phyloP scores from a whole-genome alignment of 2,113 vertebrate species.

The Eira barbara region DNA sequence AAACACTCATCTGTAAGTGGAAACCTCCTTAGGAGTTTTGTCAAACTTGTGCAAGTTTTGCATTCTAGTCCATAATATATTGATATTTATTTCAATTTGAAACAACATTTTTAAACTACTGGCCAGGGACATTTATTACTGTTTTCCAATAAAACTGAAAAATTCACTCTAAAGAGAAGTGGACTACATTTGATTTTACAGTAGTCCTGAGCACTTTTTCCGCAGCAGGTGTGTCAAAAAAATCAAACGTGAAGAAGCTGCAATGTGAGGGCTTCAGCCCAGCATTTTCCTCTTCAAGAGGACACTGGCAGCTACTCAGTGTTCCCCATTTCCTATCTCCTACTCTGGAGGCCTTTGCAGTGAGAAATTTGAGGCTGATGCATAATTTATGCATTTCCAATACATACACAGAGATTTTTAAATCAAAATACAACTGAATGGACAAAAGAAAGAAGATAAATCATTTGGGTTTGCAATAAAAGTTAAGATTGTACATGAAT shows the following conservation, averaged over 20 bases:
- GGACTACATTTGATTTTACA: constrained; percentile 8
- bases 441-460: neutral
- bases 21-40: neutral
- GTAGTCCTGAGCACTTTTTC: constrained; percentile 40
- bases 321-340: neutral
- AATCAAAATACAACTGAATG: constrained; percentile 17
- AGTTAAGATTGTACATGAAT: neutral
- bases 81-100: constrained; percentile 25
- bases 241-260: constrained; percentile 32
- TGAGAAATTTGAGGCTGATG: neutral
- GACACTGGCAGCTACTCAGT: neutral
- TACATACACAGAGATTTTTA: neutral
- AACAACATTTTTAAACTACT: neutral
- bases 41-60: neutral
- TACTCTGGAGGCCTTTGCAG: neutral
- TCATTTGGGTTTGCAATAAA: neutral
- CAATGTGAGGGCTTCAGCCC: neutral
- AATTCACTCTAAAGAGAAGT: constrained; percentile 2
- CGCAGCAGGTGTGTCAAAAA: constrained; percentile 26
- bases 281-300: neutral
- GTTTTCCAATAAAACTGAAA: constrained; percentile 24
- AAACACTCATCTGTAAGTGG: neutral
- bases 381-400: neutral
- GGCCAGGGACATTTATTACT: neutral
- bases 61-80: neutral